phyloP scores from a whole-genome alignment of 2,888 invertebrate genomes.

The Tenthredo livida region DNA sequence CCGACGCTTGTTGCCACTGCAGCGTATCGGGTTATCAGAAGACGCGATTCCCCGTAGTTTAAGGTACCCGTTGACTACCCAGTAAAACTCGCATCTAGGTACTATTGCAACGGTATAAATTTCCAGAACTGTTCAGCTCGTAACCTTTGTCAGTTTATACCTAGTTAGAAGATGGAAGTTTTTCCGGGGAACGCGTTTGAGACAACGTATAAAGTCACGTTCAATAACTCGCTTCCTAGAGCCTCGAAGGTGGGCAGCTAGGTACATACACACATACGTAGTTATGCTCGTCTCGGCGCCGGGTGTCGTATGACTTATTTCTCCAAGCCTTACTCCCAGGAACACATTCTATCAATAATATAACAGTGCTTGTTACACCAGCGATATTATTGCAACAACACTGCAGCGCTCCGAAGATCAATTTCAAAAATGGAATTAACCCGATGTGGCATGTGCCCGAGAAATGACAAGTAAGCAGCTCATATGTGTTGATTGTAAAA shows the following conservation, averaged over 20 bases:
- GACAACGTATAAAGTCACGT: slow-evolving; percentile 44
- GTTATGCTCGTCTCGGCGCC: slow-evolving; percentile 29
- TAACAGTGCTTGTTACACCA: not conserved
- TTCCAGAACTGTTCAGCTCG: not conserved
- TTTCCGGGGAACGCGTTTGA: slow-evolving; percentile 25
- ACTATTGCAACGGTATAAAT: slow-evolving; percentile 11
- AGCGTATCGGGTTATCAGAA: slow-evolving; percentile 31
- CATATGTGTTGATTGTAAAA: not conserved
- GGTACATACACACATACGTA: too few species aligned
- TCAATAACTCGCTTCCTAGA: slow-evolving; percentile 46
- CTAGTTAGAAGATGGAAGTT: slow-evolving; percentile 18
- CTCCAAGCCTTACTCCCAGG: slow-evolving; percentile 39
- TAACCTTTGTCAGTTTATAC: slow-evolving; percentile 26
- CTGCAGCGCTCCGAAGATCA: not conserved
- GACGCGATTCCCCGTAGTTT: slow-evolving; percentile 45
- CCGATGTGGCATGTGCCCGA: not conserved
- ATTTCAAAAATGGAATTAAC: not conserved
- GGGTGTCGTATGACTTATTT: slow-evolving; percentile 47
- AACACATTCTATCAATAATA: slow-evolving; percentile 37
- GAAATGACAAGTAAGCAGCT: not conserved
- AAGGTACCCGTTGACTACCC: not conserved
- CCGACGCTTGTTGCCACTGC: slow-evolving; percentile 6
- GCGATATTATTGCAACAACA: slow-evolving; percentile 4
- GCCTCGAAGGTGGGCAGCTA: not conserved
- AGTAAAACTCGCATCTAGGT: not conserved